A percentile compares a stretch with the other conserved stretches of the same genome.
phyloP scores from a whole-genome alignment of 2,113 vertebrate species.

The Beaufortia kweichowensis region DNA sequence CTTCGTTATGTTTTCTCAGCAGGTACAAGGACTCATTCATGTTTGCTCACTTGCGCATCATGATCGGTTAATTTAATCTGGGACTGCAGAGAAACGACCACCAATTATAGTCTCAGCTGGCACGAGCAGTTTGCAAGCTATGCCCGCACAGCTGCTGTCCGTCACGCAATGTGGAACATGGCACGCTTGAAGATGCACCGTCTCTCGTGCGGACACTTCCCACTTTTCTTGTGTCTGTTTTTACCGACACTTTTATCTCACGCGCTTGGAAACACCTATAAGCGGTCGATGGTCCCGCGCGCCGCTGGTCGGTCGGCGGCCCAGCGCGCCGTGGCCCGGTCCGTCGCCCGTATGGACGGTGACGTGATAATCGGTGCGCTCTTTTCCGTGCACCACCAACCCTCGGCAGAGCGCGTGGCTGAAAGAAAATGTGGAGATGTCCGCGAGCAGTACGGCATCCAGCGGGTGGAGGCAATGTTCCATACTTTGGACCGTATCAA shows the following conservation, averaged over 20 bases:
- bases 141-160: constrained; percentile 61
- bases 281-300: constrained; percentile 73
- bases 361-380: constrained; percentile 98
- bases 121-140: constrained; percentile 64
- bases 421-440: constrained; percentile 97
- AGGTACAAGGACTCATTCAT: constrained; percentile 64
- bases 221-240: constrained; percentile 57
- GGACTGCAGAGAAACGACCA: constrained; percentile 53
- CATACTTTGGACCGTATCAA: constrained; percentile 97
- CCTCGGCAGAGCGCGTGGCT: constrained; percentile 92
- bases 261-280: constrained; percentile 65
- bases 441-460: constrained; percentile 97
- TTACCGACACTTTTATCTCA: constrained; percentile 17
- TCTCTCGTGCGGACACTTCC: constrained; percentile 75
- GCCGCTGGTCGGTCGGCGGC: constrained; percentile 77
- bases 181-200: constrained; percentile 81
- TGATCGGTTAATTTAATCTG: constrained; percentile 64
- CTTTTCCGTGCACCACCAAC: constrained; percentile 98
- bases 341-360: constrained; percentile 95
- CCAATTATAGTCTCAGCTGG: constrained; percentile 38
- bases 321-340: constrained; percentile 79
- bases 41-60: constrained; percentile 52
- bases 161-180: constrained; percentile 69
- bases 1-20: constrained; percentile 32
- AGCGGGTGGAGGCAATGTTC: constrained; percentile 98